A percentile compares a stretch with the other conserved stretches of the same genome.
phyloP scores from a whole-genome alignment of 2,888 invertebrate genomes.

The Hoplodrina ambigua region DNA sequence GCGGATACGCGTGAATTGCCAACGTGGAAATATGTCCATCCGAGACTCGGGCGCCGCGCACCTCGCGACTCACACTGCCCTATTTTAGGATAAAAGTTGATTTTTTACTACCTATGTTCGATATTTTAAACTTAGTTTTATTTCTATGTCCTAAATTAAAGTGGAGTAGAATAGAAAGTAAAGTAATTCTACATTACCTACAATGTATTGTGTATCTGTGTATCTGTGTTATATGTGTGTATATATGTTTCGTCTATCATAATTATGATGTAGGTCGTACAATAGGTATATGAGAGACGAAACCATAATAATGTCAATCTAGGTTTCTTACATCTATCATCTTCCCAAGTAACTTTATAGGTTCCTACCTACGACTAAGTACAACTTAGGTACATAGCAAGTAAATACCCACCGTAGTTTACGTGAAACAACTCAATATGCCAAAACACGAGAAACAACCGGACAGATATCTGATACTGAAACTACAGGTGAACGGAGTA shows the following conservation, averaged over 20 bases:
- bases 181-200: neutral
- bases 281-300: neutral
- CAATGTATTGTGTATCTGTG: too few species aligned
- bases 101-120: neutral
- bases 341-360: neutral
- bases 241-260: too few species aligned
- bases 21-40: slow-evolving; percentile 78
- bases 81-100: neutral
- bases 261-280: too few species aligned
- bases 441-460: slow-evolving; percentile 53
- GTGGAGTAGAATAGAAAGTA: neutral
- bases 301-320: neutral
- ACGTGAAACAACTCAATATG: slow-evolving; percentile 44
- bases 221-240: too few species aligned
- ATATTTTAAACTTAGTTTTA: neutral
- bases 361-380: neutral
- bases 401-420: slow-evolving; percentile 22
- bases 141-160: neutral
- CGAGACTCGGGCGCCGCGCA: slow-evolving; percentile 39
- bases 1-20: slow-evolving; percentile 81
- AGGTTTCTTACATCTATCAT: neutral
- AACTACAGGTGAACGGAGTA: slow-evolving; percentile 60
- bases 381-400: slow-evolving; percentile 2
- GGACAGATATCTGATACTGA: slow-evolving; percentile 58
- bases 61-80: neutral